Evolutionary conservation across 2,113 vertebrate species (phyloP).

Genomic region (Ardeotis arabs): DNA sequence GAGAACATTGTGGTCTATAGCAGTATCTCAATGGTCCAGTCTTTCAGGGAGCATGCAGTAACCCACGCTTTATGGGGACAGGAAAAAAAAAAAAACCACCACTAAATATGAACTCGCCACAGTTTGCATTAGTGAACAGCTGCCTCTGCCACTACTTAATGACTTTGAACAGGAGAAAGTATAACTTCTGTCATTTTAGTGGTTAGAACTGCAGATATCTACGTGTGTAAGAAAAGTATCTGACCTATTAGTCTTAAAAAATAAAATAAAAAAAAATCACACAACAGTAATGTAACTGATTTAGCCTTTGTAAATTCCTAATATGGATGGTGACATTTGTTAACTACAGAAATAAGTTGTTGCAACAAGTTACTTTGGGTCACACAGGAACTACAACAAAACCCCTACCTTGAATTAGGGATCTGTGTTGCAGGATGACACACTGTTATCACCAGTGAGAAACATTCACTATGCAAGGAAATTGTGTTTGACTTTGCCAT

Average conservation of each 20-base stretch:
- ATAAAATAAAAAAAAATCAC: not conserved
- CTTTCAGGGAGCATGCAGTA: not conserved
- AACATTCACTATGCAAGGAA: not conserved
- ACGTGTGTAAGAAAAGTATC: not conserved
- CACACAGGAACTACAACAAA: not conserved
- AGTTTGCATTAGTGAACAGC: not conserved
- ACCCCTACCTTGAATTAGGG: too few species aligned
- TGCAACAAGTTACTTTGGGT: not conserved
- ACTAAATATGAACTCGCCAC: not conserved
- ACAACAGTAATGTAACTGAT: not conserved
- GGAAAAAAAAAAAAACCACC: too few species aligned
- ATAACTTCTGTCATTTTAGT: not conserved
- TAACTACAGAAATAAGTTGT: not conserved
- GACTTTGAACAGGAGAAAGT: not conserved
- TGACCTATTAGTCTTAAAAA: not conserved
- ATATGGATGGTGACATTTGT: not conserved
- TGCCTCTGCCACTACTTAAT: not conserved
- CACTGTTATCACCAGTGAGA: not conserved
- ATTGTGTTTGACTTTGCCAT: not conserved
- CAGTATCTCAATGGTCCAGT: rapidly evolving
- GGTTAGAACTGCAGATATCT: not conserved
- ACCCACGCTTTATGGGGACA: not conserved
- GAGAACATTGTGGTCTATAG: not conserved
- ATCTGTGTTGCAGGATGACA: not conserved
- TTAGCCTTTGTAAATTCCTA: not conserved